phyloP scores from a whole-genome alignment of 2,888 invertebrate species.

The Brenthis daphne region DNA sequence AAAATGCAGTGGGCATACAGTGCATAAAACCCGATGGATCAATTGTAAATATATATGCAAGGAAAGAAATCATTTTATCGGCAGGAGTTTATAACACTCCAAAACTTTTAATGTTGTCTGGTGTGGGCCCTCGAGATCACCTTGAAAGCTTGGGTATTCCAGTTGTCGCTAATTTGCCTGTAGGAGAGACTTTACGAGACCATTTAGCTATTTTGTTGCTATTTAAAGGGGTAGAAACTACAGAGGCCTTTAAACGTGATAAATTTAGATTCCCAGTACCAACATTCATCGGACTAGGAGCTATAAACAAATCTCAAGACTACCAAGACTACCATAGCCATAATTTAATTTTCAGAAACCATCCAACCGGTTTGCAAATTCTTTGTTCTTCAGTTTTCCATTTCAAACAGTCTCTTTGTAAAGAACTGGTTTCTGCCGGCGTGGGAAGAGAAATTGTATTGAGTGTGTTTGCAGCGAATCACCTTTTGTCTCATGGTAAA shows the following conservation, averaged over 20 bases:
- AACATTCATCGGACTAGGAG: slow-evolving; percentile 57
- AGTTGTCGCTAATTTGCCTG: slow-evolving; percentile 62
- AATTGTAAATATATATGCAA: slow-evolving; percentile 48
- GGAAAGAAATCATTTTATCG: slow-evolving; percentile 71
- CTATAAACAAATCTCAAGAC: slow-evolving; percentile 80
- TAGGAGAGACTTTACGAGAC: slow-evolving; percentile 72
- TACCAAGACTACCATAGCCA: slow-evolving; percentile 60
- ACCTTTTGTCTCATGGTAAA: slow-evolving; percentile 76
- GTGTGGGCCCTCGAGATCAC: slow-evolving; percentile 67
- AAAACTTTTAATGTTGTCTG: slow-evolving; percentile 73
- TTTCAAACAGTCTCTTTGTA: slow-evolving; percentile 38
- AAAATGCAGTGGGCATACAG: slow-evolving; percentile 68
- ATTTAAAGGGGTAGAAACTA: slow-evolving; percentile 44
- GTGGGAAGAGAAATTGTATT: slow-evolving; percentile 41
- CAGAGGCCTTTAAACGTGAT: slow-evolving; percentile 51
- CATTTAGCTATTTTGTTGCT: slow-evolving; percentile 55
- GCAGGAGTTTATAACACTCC: slow-evolving; percentile 73
- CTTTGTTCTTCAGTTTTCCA: slow-evolving; percentile 42
- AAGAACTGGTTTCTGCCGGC: slow-evolving; percentile 39
- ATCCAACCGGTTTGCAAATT: slow-evolving; percentile 35
- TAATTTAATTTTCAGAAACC: slow-evolving; percentile 38
- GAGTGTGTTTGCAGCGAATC: slow-evolving; percentile 42
- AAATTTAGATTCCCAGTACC: slow-evolving; percentile 50
- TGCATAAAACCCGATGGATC: slow-evolving; percentile 49
- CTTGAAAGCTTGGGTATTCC: slow-evolving; percentile 54